Evolutionary conservation across 2,113 vertebrate species (phyloP).

Genomic region (Phaethon lepturus): DNA sequence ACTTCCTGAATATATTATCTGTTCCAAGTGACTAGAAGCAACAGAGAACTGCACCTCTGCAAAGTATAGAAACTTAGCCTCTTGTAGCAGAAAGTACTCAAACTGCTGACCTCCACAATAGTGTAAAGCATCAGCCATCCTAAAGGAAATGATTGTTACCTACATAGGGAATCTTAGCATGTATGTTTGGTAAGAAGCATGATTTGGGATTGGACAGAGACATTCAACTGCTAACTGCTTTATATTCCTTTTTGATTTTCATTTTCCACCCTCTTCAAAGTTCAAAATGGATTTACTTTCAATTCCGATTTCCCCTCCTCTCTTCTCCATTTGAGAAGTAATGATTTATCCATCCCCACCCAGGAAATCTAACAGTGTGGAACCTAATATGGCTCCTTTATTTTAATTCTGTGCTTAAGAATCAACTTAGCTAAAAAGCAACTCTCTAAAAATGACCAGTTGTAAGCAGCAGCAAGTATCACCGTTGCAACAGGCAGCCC

Average conservation of each 20-base stretch:
- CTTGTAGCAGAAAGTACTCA: neutral
- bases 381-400: neutral
- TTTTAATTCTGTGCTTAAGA: neutral
- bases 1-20: neutral
- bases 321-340: neutral
- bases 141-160: neutral
- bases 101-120: neutral
- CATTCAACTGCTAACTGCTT: neutral
- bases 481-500: neutral
- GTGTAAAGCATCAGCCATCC: neutral
- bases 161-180: neutral
- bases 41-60: neutral
- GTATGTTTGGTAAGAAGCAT: neutral
- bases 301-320: neutral
- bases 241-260: neutral
- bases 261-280: neutral
- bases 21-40: neutral
- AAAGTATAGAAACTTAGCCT: neutral
- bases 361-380: neutral
- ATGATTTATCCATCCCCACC: neutral
- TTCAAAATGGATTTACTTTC: constrained; percentile 10
- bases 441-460: neutral
- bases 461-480: neutral
- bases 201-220: neutral
- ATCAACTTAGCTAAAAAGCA: neutral